A percentile compares a stretch with the other conserved stretches of the same genome.
Conservation (phyloP, 2,113 vertebrate genomes). For the Chascanopsetta lugubris region DNA sequence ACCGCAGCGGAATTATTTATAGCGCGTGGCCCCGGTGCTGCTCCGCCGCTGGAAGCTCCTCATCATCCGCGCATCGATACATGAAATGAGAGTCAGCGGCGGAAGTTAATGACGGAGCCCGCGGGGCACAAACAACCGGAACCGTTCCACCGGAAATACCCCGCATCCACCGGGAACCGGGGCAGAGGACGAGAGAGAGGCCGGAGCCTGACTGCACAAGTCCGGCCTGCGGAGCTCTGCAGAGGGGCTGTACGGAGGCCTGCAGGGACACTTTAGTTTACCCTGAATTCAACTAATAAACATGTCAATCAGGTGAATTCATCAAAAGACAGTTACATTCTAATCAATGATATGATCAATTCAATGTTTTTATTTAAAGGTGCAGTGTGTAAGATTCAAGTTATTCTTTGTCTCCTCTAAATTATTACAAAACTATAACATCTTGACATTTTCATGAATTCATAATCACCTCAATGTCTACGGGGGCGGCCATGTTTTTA, state of each 20-base stretch:
- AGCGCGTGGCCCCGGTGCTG: not conserved
- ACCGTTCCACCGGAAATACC: constrained; percentile 29
- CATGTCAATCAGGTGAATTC: not conserved
- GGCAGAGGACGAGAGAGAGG: not conserved
- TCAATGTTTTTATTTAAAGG: too few species aligned
- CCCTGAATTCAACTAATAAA: not conserved
- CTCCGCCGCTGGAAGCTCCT: constrained; percentile 22
- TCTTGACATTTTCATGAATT: too few species aligned
- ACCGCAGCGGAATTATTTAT: constrained; percentile 39
- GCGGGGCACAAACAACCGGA: constrained; percentile 27
- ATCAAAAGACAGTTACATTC: too few species aligned
- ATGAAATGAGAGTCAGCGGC: constrained; percentile 34
- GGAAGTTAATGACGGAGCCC: constrained; percentile 33
- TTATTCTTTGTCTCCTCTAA: too few species aligned
- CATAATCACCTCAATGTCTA: too few species aligned
- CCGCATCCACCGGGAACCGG: not conserved
- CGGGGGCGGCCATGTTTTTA: too few species aligned
- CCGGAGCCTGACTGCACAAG: not conserved
- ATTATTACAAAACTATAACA: too few species aligned
- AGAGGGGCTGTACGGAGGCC: too few species aligned
- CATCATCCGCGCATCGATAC: constrained; percentile 39
- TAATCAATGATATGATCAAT: too few species aligned
- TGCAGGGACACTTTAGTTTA: not conserved
- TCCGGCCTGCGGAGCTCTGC: not conserved
- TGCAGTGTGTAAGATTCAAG: too few species aligned